phyloP scores from a whole-genome alignment of 2,888 invertebrate genomes.

The Cactoblastis cactorum region DNA sequence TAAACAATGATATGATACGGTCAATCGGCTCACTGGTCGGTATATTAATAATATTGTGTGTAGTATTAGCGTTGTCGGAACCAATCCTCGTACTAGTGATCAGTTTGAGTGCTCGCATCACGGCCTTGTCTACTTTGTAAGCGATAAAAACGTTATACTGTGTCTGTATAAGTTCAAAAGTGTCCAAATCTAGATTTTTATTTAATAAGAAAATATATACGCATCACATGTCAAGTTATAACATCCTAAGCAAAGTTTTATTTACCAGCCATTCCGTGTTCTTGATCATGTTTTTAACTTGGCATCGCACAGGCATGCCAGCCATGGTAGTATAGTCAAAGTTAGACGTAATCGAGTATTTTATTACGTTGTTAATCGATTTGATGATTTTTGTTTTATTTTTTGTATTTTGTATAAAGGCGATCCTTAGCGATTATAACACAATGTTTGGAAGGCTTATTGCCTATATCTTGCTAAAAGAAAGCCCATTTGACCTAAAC shows the following conservation, averaged over 20 bases:
- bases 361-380: slow-evolving; percentile 4
- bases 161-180: too few species aligned
- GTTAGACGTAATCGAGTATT: not conserved
- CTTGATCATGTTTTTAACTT: not conserved
- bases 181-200: too few species aligned
- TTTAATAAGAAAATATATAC: too few species aligned
- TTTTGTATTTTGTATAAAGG: slow-evolving; percentile 8
- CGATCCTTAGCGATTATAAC: not conserved
- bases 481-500: too few species aligned
- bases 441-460: too few species aligned
- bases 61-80: slow-evolving; percentile 48
- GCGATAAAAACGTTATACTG: too few species aligned
- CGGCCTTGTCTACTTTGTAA: too few species aligned
- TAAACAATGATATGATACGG: too few species aligned
- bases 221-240: not conserved
- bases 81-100: slow-evolving; percentile 47
- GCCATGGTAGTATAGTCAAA: slow-evolving; percentile 9
- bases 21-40: not conserved
- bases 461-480: too few species aligned
- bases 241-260: not conserved
- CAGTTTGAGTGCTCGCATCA: slow-evolving; percentile 23
- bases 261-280: not conserved
- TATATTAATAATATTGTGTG: slow-evolving; percentile 26
- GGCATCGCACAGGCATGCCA: slow-evolving; percentile 1
- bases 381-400: not conserved